A percentile compares a stretch with the other conserved stretches of the same genome.
Evolutionary conservation across 2,113 vertebrate genomes (phyloP).

Genomic region (Melanerpes formicivorus): DNA sequence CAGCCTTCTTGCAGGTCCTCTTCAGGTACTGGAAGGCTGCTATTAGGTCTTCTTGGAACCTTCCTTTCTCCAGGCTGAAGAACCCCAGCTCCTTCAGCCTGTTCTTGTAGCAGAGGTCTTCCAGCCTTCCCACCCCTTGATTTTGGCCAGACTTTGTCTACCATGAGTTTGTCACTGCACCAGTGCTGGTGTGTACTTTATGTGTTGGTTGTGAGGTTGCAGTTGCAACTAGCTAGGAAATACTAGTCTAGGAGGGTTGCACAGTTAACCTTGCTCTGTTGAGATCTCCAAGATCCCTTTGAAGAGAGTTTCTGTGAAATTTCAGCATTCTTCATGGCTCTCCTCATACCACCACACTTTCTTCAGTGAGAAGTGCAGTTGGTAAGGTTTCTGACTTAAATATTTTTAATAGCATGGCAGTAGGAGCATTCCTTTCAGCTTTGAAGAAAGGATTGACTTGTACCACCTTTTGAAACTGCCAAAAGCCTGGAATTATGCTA

Average conservation of each 20-base stretch:
- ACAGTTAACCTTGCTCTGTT: neutral
- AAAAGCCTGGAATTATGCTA: neutral
- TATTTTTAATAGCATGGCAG: neutral
- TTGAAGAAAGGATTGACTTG: neutral
- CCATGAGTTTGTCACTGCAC: no score
- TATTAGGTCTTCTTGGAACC: no score
- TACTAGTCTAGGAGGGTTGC: no score
- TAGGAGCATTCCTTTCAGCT: neutral
- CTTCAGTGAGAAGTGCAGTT: neutral
- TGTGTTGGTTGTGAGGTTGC: neutral
- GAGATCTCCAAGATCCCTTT: neutral
- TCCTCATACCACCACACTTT: neutral
- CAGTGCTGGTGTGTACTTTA: neutral
- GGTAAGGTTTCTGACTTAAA: neutral
- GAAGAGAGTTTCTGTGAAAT: neutral
- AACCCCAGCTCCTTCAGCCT: no score
- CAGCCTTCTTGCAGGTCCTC: no score
- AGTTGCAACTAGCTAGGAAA: fast-evolving
- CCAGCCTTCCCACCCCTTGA: fast-evolving
- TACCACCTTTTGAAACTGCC: neutral
- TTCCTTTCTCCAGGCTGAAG: no score
- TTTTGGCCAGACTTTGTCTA: fast-evolving
- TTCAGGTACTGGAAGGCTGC: no score
- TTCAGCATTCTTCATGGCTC: neutral
- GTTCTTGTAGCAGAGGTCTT: no score